Base-by-base conservation (phyloP, 2,797 vertebrate species). In the Vespertilio murinus region DNA sequence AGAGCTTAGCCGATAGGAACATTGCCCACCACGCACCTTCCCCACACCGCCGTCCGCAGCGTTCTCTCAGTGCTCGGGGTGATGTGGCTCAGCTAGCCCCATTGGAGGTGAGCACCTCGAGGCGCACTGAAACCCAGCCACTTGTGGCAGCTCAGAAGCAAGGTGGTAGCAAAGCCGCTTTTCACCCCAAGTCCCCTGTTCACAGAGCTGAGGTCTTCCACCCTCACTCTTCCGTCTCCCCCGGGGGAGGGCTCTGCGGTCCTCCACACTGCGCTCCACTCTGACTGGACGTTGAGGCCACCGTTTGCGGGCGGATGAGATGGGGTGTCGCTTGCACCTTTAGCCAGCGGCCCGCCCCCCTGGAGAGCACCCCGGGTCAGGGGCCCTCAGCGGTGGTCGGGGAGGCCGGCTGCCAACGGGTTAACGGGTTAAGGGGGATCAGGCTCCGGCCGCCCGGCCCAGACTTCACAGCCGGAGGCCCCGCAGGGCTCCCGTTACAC, bases 201-300 rank as follows among this genome's bases (percentile, higher is more conserved):
- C 61, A 30, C n/a, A 77, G 52, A 17, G 40, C 25, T 28, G 59
- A 88, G n/a, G 13, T 67, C 33, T 54, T 75, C 82, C 20, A 30
- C 16, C 33, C 35, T 80, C 12, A 47, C 45, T 17, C 42, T 8
- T 65, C 74, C 0, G 14, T 54, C 30, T 56, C 56, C 59, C 52
- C 45, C 0, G 40, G 7, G 5, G 17, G 16, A 40, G 22, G 47
- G 10, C 25, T n/a, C 0, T 47, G 23, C 79, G 25, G 13, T 28
- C 42, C 59, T 11, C 14, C 45, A 45, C 33, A 23, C 47, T 77
- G 67, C 78, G 45, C 12, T 40, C 23, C 42, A 14, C n/a, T 52
- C 9, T 67, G 30, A 84, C 30, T 0, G 7, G 40, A 12, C 28
- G 64, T 65, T 40, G n/a, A 45, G 8, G 38, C 38, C n/a, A 3